Base-by-base conservation (phyloP, 2,888 invertebrate species). In the Lasioglossum vierecki region DNA sequence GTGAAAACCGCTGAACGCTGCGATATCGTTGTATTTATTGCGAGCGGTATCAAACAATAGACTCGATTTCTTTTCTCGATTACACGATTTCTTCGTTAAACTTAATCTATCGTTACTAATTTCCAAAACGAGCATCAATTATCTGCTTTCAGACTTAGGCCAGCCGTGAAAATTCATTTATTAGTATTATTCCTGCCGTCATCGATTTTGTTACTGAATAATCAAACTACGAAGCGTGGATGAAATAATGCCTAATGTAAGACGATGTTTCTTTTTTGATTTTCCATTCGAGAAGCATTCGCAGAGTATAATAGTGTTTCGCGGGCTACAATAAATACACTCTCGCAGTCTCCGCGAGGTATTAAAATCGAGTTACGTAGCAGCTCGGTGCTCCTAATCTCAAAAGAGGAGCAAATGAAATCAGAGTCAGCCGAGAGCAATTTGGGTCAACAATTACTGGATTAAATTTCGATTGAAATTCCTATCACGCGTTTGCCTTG, bases 401-500 rank as follows among this genome's bases (percentile, higher is more conserved):
- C 26, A 15, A n/a, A 60, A 60, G 60, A 15, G 5, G 15, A 5
- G 15, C 60, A 15, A 60, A 60, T 60, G 60, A 60, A 60, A 60
- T 60, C 60, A 60, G 60, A 60, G 26, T 60, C 60, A 2, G 3
- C 53, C 22, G 53, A 30, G 60, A 15, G 26, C 60, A 60, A 60
- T 60, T 60, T 26, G 60, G 60, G 60, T 60, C 60, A 60, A 60
- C 60, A 60, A 26, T 60, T 60, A 60, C 60, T 5, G 60, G 60
- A 60, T 60, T 26, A 60, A 60, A 60, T 60, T 60, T 26, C 60
- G 60, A 60, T 60, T 30, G 60, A 60, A 60, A 60, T 60, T 60
- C 60, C 60, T 13, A 15, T 30, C 26, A 13, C 26, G 60, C 26
- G 26, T 15, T 30, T 6, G 60, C 26, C 11, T 60, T 26, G 15